Conservation (phyloP, 92 coral and sea anemone genomes). For the Galaxea fascicularis region DNA sequence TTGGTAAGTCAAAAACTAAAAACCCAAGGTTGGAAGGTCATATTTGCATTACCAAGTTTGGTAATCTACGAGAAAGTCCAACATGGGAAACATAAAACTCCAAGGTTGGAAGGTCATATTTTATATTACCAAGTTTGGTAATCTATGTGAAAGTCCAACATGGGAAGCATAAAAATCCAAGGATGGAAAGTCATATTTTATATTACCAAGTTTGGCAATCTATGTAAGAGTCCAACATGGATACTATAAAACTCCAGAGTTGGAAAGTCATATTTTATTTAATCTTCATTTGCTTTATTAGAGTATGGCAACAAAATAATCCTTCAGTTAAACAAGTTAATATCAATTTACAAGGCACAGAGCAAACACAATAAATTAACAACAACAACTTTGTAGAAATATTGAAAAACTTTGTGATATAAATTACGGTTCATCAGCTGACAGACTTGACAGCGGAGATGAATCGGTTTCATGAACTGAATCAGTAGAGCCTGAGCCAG, state of each 20-base stretch:
- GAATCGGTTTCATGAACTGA: conserved; percentile 44
- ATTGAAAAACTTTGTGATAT: conserved; percentile 20
- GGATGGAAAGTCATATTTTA: too few species aligned
- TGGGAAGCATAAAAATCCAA: too few species aligned
- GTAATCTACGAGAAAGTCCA: too few species aligned
- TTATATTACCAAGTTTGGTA: too few species aligned
- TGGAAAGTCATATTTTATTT: conserved; percentile 19
- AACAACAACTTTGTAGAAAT: too few species aligned
- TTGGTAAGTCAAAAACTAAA: conserved; percentile 21
- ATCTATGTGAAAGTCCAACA: too few species aligned
- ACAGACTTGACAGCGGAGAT: conserved; percentile 36
- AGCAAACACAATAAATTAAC: conserved; percentile 27
- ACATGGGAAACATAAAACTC: too few species aligned
- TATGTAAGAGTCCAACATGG: conserved; percentile 42
- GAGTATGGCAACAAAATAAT: conserved; percentile 8
- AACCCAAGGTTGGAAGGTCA: conserved; percentile 54
- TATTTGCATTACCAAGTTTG: conserved; percentile 50
- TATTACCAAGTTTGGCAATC: too few species aligned
- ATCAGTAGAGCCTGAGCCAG: conserved; percentile 14
- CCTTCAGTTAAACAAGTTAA: neutral
- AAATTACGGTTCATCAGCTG: conserved; percentile 4
- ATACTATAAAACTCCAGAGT: conserved; percentile 1
- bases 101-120: too few species aligned
- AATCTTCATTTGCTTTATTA: conserved; percentile 16
- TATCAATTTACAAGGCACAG: conserved; percentile 28